phyloP scores from a whole-genome alignment of 2,888 invertebrate species.

The Eupithecia subumbrata region DNA sequence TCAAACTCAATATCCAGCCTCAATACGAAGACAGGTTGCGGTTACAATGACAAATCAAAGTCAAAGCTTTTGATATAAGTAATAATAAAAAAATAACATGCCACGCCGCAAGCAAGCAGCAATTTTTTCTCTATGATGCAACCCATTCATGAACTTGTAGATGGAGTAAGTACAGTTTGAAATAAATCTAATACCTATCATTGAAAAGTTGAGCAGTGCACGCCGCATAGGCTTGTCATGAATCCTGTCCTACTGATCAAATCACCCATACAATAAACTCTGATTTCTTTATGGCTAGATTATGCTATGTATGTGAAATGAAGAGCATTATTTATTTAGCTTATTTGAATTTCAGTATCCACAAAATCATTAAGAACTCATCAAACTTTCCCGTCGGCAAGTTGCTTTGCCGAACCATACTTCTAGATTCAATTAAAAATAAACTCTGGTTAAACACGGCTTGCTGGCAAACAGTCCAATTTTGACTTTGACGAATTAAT shows the following conservation, averaged over 20 bases:
- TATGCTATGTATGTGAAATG: not conserved
- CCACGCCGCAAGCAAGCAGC: not conserved
- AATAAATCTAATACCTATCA: not conserved
- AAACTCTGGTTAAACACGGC: not conserved
- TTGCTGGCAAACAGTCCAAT: conserved; percentile 58
- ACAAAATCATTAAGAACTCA: not conserved
- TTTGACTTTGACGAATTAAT: conserved; percentile 82
- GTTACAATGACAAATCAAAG: not conserved
- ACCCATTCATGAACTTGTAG: not conserved
- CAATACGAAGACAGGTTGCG: too few species aligned
- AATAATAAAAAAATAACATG: not conserved
- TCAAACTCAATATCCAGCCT: conserved; percentile 3
- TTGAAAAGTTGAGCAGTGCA: not conserved
- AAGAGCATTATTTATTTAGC: not conserved
- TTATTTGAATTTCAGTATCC: not conserved
- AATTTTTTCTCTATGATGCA: not conserved
- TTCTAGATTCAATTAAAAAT: conserved; percentile 1
- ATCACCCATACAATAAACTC: not conserved
- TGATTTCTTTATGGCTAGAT: not conserved
- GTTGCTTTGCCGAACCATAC: not conserved
- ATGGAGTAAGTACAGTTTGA: not conserved
- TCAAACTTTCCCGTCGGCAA: not conserved
- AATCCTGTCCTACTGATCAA: conserved; percentile 1
- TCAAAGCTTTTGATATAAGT: not conserved
- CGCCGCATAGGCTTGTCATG: not conserved